Percentiles rank a stretch among this genome's conserved stretches.
Conservation (phyloP, 2,797 vertebrate genomes). For the Macrochelys suwanniensis region DNA sequence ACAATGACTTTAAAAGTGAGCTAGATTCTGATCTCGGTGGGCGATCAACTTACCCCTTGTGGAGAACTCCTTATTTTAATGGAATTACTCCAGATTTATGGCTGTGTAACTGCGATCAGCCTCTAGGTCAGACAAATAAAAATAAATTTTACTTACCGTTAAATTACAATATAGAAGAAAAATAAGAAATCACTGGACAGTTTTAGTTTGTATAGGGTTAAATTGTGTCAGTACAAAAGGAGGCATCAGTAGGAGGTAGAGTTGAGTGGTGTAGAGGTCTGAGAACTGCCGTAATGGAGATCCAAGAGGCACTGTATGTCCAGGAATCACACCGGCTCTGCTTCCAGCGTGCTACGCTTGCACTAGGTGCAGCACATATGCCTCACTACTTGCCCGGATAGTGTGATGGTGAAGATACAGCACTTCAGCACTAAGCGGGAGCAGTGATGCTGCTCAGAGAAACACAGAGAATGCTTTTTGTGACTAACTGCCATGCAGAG, state of each 20-base stretch:
- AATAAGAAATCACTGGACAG: background rate
- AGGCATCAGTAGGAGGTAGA: background rate
- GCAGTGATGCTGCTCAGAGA: background rate
- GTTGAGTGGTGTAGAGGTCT: background rate
- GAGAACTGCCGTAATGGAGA: background rate
- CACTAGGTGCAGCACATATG: fast-evolving
- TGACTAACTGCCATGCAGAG: fast-evolving
- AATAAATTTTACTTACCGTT: background rate
- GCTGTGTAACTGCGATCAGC: background rate
- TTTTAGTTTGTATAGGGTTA: background rate
- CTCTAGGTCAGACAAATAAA: background rate
- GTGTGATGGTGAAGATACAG: background rate
- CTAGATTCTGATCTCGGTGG: background rate
- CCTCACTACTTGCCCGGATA: fast-evolving
- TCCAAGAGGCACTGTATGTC: background rate
- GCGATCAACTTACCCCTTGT: fast-evolving
- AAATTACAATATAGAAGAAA: background rate
- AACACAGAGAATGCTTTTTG: fast-evolving
- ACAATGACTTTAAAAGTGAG: background rate
- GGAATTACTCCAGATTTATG: background rate
- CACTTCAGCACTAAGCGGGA: fast-evolving
- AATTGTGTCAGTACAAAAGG: background rate
- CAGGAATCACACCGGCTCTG: fast-evolving
- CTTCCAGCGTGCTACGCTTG: fast-evolving
- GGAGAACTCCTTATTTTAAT: background rate